These are phyloP conservation scores for Ceratothoa steindachneri DNA, from an alignment of 2,888 invertebrate genomes.

Conservation along the genomic window DNA sequence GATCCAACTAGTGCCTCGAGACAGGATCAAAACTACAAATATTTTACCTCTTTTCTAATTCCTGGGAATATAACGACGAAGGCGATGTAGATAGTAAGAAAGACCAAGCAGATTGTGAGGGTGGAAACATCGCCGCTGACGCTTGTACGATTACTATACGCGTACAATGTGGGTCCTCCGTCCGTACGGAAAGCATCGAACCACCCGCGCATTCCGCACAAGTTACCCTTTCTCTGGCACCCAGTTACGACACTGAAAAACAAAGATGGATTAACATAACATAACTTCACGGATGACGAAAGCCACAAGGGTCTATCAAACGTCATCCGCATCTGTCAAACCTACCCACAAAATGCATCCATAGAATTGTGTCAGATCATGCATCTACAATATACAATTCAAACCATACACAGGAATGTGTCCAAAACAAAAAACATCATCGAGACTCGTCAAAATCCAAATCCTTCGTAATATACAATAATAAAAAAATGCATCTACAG, in stretches of 20 bases:
- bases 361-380: too few species aligned
- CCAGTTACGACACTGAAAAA: slow-evolving; percentile 21
- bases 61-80: slow-evolving; percentile 95
- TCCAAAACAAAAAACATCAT: too few species aligned
- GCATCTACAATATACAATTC: neutral
- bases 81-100: slow-evolving; percentile 85
- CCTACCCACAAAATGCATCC: too few species aligned
- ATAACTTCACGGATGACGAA: too few species aligned
- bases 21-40: too few species aligned
- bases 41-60: slow-evolving; percentile 79
- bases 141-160: slow-evolving; percentile 88
- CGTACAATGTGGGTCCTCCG: slow-evolving; percentile 94
- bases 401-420: too few species aligned
- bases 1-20: too few species aligned
- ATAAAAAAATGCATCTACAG: too few species aligned
- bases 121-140: slow-evolving; percentile 89
- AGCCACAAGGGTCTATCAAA: too few species aligned
- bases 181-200: slow-evolving; percentile 95
- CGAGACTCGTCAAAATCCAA: too few species aligned
- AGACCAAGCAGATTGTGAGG: slow-evolving; percentile 77
- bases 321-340: too few species aligned
- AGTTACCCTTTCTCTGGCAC: slow-evolving; percentile 32
- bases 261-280: neutral
- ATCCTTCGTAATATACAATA: too few species aligned
- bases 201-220: slow-evolving; percentile 76